Base-by-base conservation (phyloP, 2,797 vertebrate genomes). In the Chiroxiphia lanceolata region DNA sequence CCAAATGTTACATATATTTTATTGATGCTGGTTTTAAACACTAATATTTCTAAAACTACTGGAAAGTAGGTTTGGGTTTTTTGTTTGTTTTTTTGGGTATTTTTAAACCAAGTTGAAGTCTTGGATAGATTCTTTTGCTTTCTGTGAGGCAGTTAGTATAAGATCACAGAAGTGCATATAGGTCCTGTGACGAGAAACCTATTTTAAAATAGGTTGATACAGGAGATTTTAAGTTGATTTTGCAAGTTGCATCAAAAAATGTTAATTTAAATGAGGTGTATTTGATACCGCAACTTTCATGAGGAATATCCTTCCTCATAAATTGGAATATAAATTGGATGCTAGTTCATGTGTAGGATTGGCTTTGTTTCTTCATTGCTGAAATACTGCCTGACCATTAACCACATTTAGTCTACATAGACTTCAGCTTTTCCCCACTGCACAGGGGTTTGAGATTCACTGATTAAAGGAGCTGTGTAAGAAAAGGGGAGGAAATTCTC, bases 181-280 rank as follows among this genome's bases (percentile, higher is more conserved):
- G 26, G 13, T 83, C 77, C 34, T 42, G 29, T 42, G 33, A 60
- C 2, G 2, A 34, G 64, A 68, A 79, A 42, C 6, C 17, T 68
- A 18, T 72, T 77, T 56, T 71, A 69, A 80, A 88, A 61, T 25
- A 71, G 27, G 4, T 38, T 38, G 23, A 19, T 69, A 23, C 12
- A 50, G 20, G 57, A 67, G 25, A 54, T 81, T 90, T 75, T 29
- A 83, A 76, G 36, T 71, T 67, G 29, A 53, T 87, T 72, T 91
- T 83, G 14, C 16, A 87, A 80, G 25, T 36, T 74, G 19, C 64
- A 21, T 69, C 27, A 50, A 29, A 56, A 57, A 89, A 44, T 27
- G 4, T 31, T 63, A 45, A 31, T 56, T 69, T 47, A 61, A 56
- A 56, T 1, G 0, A 13, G 0, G 0, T 50, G 6, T 48, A 36